Evolutionary conservation across 2,113 vertebrate genomes (phyloP).

Genomic region (Anser cygnoides): DNA sequence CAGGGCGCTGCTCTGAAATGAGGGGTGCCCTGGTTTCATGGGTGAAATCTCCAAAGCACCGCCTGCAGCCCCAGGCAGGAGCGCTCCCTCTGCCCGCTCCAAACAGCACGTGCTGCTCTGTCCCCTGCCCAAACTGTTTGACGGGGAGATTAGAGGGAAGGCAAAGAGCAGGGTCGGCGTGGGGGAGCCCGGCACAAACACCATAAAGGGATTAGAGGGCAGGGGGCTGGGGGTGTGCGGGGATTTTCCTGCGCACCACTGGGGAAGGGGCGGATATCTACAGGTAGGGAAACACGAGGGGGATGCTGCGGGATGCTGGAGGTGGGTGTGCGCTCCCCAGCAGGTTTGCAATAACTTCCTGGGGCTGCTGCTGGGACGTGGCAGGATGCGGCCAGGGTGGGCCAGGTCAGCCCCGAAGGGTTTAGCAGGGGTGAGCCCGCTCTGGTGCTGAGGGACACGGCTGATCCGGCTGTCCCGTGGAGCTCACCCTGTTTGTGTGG

Average conservation of each 20-base stretch:
- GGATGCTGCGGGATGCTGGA: background rate
- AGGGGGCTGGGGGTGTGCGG: background rate
- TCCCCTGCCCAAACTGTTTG: background rate
- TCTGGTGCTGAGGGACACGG: background rate
- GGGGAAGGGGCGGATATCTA: background rate
- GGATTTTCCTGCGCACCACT: background rate
- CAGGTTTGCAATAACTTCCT: background rate
- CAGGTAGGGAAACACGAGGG: fast-evolving
- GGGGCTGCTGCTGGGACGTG: background rate
- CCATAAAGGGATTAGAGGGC: conserved; percentile 58
- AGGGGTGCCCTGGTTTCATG: fast-evolving
- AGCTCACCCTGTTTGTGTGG: too few species aligned
- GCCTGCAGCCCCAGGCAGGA: fast-evolving
- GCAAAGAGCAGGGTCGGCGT: conserved; percentile 39
- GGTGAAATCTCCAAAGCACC: background rate
- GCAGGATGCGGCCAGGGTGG: background rate
- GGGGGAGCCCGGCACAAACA: conserved; percentile 20
- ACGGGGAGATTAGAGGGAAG: conserved; percentile 41
- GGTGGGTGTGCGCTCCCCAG: fast-evolving
- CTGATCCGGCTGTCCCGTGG: too few species aligned
- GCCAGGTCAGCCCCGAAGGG: background rate
- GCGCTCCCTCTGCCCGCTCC: background rate
- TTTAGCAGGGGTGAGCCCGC: background rate
- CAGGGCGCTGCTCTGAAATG: fast-evolving
- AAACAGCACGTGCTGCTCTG: background rate